Base-by-base conservation (phyloP, 2,797 vertebrate genomes). In the Falco berigora region DNA sequence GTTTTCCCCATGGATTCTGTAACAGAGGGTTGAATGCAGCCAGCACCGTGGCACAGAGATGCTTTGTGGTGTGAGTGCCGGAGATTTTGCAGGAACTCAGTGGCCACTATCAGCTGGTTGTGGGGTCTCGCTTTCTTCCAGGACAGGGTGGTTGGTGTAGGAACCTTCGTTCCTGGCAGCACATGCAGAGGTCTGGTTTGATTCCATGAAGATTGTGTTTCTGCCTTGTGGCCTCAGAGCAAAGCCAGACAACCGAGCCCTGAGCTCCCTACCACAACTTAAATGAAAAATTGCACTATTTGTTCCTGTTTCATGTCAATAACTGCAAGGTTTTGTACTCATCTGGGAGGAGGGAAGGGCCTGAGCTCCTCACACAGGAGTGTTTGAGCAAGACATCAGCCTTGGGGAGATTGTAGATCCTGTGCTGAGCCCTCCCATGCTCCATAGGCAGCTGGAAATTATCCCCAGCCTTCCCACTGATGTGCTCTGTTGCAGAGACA, bases 31-130 rank as follows among this genome's bases (percentile, higher is more conserved):
- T 58, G 56, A 32, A 34, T 1, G 1, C 78, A 38, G 56, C 28
- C 46, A 30, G 55, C 49, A 10, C 27, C 0, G 2, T 0, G 6
- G 34, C 46, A 23, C 17, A 14, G 52, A 11, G 46, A 6, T 46
- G 32, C 9, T 36, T 25, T 42, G 47, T 34, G n/a, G 15, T 32
- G 53, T 2, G 22, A 49, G 44, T 63, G 36, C 49, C 19, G 7
- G 36, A 23, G 42, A 3, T 8, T 34, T 52, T 52, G 34, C 34
- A 83, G 73, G 62, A 61, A 2, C 18, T 20, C 12, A 1, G 46
- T 32, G 67, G 36, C 28, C 12, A 16, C 36, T 17, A 1, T 14
- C 66, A 49, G 36, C 52, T 63, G 30, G 12, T 19, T 19, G 18
- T 6, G 3, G 53, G 25, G 18, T 30, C 38, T 58, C 1, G 2